phyloP scores from a whole-genome alignment of 2,797 vertebrate genomes.

The Coccyzus lansbergi region DNA sequence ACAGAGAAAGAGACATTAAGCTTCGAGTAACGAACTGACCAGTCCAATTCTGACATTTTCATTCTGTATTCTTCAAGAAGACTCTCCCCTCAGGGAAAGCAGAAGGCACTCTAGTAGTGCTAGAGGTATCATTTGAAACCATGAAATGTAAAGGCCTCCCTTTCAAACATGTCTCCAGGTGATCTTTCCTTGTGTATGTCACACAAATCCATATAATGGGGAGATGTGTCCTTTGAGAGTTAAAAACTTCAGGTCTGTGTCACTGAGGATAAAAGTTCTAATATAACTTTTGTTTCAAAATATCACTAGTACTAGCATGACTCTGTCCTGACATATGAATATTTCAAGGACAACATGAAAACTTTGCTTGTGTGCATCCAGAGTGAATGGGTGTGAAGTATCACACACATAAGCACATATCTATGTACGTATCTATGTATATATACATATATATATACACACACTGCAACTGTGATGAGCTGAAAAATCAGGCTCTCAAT shows the following conservation, averaged over 20 bases:
- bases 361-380: not conserved
- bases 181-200: not conserved
- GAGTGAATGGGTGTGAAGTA: not conserved
- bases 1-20: slow-evolving; percentile 15
- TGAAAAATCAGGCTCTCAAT: slow-evolving; percentile 56
- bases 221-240: not conserved
- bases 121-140: not conserved
- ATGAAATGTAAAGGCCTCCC: not conserved
- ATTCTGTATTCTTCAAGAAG: slow-evolving; percentile 7
- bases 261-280: not conserved
- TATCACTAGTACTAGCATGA: not conserved
- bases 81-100: not conserved
- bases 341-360: slow-evolving; percentile 7
- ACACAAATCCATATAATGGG: not conserved
- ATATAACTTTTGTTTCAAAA: not conserved
- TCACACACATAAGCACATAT: not conserved
- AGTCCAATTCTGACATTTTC: slow-evolving; percentile 10
- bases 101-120: not conserved
- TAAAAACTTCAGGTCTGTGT: not conserved
- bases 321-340: not conserved
- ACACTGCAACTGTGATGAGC: slow-evolving; percentile 1
- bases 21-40: slow-evolving; percentile 6
- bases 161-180: not conserved
- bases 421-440: not conserved
- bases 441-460: not conserved